These are phyloP conservation scores for Strigamia transsilvanica DNA, from an alignment of 2,888 invertebrate species.

Conservation along the genomic window DNA sequence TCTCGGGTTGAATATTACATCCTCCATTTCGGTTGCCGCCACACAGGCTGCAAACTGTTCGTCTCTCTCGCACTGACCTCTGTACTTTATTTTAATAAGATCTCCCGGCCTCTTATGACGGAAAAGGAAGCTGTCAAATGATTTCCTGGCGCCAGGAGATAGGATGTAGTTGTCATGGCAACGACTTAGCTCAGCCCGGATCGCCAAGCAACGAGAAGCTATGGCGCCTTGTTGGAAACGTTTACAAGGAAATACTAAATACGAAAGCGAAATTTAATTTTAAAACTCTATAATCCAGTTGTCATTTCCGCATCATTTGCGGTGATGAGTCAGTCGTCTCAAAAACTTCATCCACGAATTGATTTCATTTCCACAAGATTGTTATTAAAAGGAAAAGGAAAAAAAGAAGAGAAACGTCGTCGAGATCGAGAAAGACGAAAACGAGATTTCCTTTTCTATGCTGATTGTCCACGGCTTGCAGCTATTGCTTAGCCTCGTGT, in stretches of 20 bases:
- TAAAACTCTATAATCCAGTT: not conserved
- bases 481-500: conserved; percentile 27
- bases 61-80: not conserved
- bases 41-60: not conserved
- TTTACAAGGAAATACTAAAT: not conserved
- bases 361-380: no score
- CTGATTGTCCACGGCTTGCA: conserved; percentile 37
- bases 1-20: conserved; percentile 36
- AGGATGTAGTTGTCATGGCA: conserved; percentile 34
- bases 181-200: not conserved
- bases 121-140: conserved; percentile 42
- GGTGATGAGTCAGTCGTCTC: not conserved
- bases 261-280: not conserved
- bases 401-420: no score
- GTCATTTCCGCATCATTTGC: not conserved
- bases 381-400: no score
- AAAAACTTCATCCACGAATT: no score
- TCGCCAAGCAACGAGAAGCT: not conserved
- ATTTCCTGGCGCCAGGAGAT: conserved; percentile 41
- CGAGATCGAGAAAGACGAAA: not conserved
- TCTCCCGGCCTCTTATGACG: conserved; percentile 41
- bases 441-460: conserved; percentile 33
- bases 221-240: not conserved
- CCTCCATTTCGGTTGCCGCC: not conserved
- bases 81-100: conserved; percentile 43